Evolutionary conservation across 2,797 vertebrate species (phyloP), one percentile per base, ranked within the genome.

Genomic region (Holocentrus rufus): DNA sequence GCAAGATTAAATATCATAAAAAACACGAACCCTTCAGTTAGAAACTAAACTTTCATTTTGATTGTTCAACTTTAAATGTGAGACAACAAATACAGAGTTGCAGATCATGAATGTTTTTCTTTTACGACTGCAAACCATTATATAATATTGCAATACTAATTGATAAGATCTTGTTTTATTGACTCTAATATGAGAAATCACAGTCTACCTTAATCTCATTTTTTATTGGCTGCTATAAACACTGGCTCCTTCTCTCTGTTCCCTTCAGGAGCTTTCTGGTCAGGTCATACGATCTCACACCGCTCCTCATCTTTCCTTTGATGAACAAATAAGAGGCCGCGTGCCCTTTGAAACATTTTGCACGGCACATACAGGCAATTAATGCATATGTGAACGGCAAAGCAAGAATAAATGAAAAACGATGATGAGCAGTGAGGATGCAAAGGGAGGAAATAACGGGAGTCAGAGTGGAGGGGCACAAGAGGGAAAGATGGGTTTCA

Each of bases 311-410:
- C 86, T 81, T 79, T 72, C 72, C 82, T 90, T 88, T 91, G 82
- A 91, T 84, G 80, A 85, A 81, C 88, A 87, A 85, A 87, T 80
- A 72, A 80, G 75, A 84, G 80, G 82, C 85, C 82, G 76, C 76
- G 80, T 52, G 64, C 77, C 79, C 74, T 91, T 85, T 89, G 85
- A 83, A 83, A 72, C 58, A 44, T 81, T 76, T 74, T 77, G 56
- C 83, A 74, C 58, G 63, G 70, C 83, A 87, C 68, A 65, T 81
- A 89, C 66, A 85, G 84, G 87, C 85, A 90, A 88, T 93, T 90
- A 91, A 86, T 78, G 78, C 77, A 34, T 67, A 71, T 59, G 77
- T 82, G 77, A 90, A 91, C 85, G 76, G 76, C 83, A 77, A 82
- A 81, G 85, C 39, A 39, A 58, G 77, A 64, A 65, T 60, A 84